Base-by-base conservation (phyloP, 2,888 invertebrate species). In the Sphinx pinastri region DNA sequence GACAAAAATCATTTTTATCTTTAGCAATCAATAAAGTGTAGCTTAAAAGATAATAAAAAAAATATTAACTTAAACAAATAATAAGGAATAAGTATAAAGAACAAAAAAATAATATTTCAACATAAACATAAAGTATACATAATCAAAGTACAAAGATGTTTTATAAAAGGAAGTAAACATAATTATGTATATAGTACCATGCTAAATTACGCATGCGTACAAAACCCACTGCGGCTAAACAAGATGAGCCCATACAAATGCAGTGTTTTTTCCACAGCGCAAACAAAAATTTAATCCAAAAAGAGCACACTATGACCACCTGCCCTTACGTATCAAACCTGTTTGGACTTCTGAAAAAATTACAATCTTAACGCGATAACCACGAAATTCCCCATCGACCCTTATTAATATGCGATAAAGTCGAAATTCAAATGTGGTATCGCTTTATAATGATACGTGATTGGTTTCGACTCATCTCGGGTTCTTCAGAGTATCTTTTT, bases 291-390 rank as follows among this genome's bases (percentile, higher is more conserved):
- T 77, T 79, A 85, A 77, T 77, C 76, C 73, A 80, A 78, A 89
- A 87, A 86, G 81, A 80, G 76, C 79, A 81, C 81, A 82, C 86
- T 84, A 83, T 84, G 89, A 84, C 87, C 91, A 91, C 91, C 91
- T 91, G 91, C 86, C 87, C 90, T 89, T 90, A 89, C 81, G 78
- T 83, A 81, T 82, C 88, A 87, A 90, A 90, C 89, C 87, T 81
- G 91, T 89, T 88, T 81, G 72, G 76, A 52, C 52, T 54, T 31
- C 75, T 77, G 75, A 79, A 76, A 80, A 80, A 81, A 82, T 83
- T 77, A 75, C 73, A 80, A 75, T 76, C 14, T 57, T 4, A 25
- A 8, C 5, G 19, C 12, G 5, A 2, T 19, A 6, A 16, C 16
- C 13, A 7, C 1, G 19, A 7, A 19, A 25, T 19, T 49, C 16